phyloP scores from a whole-genome alignment of 2,113 vertebrate genomes.

The Phalacrocorax pelagicus region DNA sequence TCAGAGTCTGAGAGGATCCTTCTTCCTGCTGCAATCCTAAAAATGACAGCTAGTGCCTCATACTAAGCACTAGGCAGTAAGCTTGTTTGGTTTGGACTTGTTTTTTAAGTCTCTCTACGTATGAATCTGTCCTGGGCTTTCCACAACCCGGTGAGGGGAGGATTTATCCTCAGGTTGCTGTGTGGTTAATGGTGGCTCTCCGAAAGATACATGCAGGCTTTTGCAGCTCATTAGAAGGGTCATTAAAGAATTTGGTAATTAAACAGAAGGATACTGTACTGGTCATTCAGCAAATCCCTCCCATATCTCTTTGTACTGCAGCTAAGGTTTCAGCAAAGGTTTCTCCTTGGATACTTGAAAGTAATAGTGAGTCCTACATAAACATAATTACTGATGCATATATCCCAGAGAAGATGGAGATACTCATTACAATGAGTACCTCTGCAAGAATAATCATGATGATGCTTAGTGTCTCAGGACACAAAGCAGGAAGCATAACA shows the following conservation, averaged over 20 bases:
- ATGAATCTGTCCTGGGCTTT: not conserved
- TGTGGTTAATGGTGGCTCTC: not conserved
- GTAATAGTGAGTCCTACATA: not conserved
- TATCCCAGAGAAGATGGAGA: not conserved
- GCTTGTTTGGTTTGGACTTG: rapidly evolving
- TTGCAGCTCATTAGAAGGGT: not conserved
- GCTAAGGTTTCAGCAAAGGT: not conserved
- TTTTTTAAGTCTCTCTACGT: not conserved
- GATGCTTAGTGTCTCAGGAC: not conserved
- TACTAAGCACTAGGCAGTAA: not conserved
- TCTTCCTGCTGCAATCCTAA: not conserved
- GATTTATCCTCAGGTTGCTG: not conserved
- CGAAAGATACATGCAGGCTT: not conserved
- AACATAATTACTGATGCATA: not conserved
- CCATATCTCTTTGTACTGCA: not conserved
- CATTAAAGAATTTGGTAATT: not conserved
- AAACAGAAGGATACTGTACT: not conserved
- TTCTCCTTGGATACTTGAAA: not conserved
- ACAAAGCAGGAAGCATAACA: not conserved
- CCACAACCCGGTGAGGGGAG: not conserved
- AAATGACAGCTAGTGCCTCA: not conserved
- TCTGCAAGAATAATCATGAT: not conserved
- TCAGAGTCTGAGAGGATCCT: not conserved
- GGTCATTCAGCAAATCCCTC: not conserved
- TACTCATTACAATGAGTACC: not conserved